Base-by-base conservation (phyloP, 2,888 invertebrate species). In the Pyrrhosoma nymphula region DNA sequence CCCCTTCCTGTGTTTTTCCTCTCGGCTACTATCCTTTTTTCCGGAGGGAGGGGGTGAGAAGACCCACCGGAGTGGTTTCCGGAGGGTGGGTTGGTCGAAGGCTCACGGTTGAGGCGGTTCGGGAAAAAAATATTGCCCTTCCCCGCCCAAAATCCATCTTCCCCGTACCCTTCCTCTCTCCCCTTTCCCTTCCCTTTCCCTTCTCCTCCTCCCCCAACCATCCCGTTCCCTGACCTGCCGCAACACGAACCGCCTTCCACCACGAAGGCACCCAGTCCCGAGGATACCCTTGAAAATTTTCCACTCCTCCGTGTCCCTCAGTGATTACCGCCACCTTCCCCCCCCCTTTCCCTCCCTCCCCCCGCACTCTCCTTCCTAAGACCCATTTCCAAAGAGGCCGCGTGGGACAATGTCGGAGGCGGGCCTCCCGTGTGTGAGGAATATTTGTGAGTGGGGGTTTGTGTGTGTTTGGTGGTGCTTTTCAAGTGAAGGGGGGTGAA, bases 261-360 rank as follows among this genome's bases (percentile, higher is more conserved):
- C 35, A 26, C 47, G 23, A 18, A n/a, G 47, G 47, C 89, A 56
- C 89, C 47, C 47, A 14, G 20, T 55, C 26, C n/a, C 47, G 55
- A 56, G n/a, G 14, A 55, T 56, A 89, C 47, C 47, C 89, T 56
- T 89, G 55, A 89, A 55, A 89, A 47, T 89, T 89, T 89, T 89
- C 89, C 89, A 89, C 39, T 88, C 47, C 20, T 35, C 88, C 39
- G n/a, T 3, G 39, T 10, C 88, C 35, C 88, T 39, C 47, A 30
- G 30, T 35, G 16, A 35, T 35, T n/a, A 35, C 82, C 82, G 30
- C 16, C 30, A 2, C 47, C 47, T 8, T 47, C 47, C 47, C 47
- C 47, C 47, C 47, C 47, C 47, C 47, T 8, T 88, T 12, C 20
- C 60, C 60, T 2, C 23, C 16, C 60, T 14, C 16, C 16, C 60